Evolutionary conservation across 2,888 invertebrate genomes (phyloP).

Genomic region (Acanthosoma haemorrhoidale): DNA sequence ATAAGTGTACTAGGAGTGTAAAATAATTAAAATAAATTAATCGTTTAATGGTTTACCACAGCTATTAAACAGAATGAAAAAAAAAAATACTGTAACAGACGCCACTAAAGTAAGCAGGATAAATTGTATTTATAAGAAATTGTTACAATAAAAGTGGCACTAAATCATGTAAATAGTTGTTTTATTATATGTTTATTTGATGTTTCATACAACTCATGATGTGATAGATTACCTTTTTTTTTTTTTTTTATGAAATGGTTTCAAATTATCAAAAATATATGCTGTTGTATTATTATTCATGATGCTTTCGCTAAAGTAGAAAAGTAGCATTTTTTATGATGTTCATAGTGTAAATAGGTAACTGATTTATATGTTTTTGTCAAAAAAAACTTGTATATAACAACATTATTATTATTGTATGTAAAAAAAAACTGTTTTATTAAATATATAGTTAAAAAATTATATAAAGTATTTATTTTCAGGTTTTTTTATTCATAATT

Average conservation of each 20-base stretch:
- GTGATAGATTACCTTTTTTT: neutral
- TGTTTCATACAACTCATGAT: neutral
- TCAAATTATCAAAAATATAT: neutral
- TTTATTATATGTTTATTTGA: neutral
- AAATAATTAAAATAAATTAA: too few species aligned
- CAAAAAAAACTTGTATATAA: slow-evolving; percentile 32
- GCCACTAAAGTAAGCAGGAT: neutral
- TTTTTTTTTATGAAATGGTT: slow-evolving; percentile 9
- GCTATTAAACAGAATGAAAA: too few species aligned
- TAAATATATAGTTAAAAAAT: slow-evolving; percentile 19
- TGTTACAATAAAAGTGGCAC: neutral
- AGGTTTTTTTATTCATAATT: slow-evolving; percentile 10
- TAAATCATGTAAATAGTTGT: neutral
- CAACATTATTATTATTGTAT: slow-evolving; percentile 21
- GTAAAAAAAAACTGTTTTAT: slow-evolving; percentile 35
- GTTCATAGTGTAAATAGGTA: slow-evolving; percentile 38
- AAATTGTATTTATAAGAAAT: neutral
- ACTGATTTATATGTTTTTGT: slow-evolving; percentile 36
- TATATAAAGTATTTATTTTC: slow-evolving; percentile 16
- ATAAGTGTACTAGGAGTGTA: too few species aligned
- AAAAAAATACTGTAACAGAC: neutral
- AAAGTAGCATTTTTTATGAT: slow-evolving; percentile 34
- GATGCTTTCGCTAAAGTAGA: slow-evolving; percentile 24
- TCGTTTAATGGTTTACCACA: too few species aligned
- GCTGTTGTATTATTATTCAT: slow-evolving; percentile 21